These are phyloP conservation scores for Pomatostomus ruficeps DNA, from an alignment of 2,113 vertebrate genomes.

Conservation along the genomic window DNA sequence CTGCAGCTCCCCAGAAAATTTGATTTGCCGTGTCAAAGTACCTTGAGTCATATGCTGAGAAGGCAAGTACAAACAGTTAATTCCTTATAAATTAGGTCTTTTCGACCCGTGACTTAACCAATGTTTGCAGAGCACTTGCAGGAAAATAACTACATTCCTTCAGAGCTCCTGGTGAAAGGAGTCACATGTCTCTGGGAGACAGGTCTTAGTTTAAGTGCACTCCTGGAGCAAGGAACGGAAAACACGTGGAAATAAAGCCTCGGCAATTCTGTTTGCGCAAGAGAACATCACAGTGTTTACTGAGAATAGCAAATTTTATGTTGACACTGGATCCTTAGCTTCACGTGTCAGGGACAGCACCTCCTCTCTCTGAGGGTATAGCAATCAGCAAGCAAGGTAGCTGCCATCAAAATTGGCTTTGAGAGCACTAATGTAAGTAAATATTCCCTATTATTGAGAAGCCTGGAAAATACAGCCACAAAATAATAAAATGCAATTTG, in stretches of 20 bases:
- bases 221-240: background rate
- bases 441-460: background rate
- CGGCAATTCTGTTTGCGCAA: background rate
- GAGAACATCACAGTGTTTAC: background rate
- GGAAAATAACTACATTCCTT: background rate
- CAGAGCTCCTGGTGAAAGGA: background rate
- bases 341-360: fast-evolving
- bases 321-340: background rate
- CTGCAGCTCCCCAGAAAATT: background rate
- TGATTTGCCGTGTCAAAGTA: background rate
- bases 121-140: background rate
- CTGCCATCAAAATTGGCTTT: background rate
- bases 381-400: background rate
- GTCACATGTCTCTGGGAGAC: background rate
- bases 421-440: fast-evolving
- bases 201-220: background rate
- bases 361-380: background rate
- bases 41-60: background rate
- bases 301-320: background rate
- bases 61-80: background rate
- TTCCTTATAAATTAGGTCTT: background rate
- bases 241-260: background rate
- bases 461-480: background rate
- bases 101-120: background rate
- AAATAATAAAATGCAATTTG: background rate